Percentiles rank a stretch among this genome's conserved stretches.
Evolutionary conservation across 2,888 invertebrate species (phyloP).

Genomic region (Drosophila borealis): DNA sequence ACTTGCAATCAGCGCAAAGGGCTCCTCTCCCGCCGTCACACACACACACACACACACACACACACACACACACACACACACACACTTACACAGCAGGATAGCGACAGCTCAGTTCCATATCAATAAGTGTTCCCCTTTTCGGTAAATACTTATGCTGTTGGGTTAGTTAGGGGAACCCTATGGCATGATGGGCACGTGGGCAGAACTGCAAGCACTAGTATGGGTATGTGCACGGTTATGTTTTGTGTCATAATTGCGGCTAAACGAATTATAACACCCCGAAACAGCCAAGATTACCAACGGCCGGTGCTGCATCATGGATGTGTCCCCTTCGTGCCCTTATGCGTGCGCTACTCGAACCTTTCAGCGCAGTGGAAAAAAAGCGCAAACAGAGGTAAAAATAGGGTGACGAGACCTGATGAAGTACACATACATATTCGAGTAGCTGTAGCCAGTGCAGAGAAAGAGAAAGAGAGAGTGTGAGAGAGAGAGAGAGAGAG

Average conservation of each 20-base stretch:
- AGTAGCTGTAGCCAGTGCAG: constrained; percentile 22
- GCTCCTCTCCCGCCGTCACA: constrained; percentile 15
- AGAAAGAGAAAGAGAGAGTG: constrained; percentile 1
- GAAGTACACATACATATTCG: constrained; percentile 10
- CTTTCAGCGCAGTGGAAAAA: constrained; percentile 55
- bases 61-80: too few species aligned
- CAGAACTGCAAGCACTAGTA: constrained; percentile 42
- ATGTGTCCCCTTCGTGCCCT: constrained; percentile 20
- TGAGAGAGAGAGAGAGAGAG: background rate
- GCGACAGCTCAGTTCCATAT: constrained; percentile 21
- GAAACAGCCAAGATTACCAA: constrained; percentile 50
- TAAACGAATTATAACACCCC: constrained; percentile 81
- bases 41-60: constrained; percentile 28
- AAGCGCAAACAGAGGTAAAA: constrained; percentile 60
- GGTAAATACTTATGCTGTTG: constrained; percentile 5
- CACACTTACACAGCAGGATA: constrained; percentile 59
- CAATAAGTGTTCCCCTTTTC: constrained; percentile 32
- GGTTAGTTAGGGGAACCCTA: constrained; percentile 44
- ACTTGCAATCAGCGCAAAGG: constrained; percentile 51
- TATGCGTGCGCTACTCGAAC: constrained; percentile 65
- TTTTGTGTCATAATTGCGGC: constrained; percentile 81
- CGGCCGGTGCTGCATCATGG: background rate
- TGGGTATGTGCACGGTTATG: constrained; percentile 42
- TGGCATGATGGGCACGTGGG: constrained; percentile 61
- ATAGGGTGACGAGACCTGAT: constrained; percentile 56